phyloP scores from a whole-genome alignment of 2,797 vertebrate genomes.

The Eurystomus glaucurus region DNA sequence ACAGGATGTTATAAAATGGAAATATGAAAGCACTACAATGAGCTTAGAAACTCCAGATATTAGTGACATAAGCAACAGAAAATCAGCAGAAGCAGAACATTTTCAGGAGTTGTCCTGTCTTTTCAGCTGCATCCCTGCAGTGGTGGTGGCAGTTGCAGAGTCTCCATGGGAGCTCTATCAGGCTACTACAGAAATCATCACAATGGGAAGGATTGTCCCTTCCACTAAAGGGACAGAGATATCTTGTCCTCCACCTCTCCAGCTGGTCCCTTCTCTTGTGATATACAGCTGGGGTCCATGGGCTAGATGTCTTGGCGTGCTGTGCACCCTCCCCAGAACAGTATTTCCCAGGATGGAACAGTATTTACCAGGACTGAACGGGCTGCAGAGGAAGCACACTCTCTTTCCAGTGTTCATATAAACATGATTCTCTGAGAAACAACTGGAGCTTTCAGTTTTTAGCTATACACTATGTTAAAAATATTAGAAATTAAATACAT shows the following conservation, averaged over 20 bases:
- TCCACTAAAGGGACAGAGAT: not conserved
- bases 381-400: not conserved
- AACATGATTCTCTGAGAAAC: not conserved
- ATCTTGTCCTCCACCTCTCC: not conserved
- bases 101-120: not conserved
- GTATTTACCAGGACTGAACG: not conserved
- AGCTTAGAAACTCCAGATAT: not conserved
- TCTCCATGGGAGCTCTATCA: not conserved
- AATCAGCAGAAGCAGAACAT: not conserved
- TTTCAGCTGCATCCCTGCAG: not conserved
- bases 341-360: not conserved
- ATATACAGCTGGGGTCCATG: not conserved
- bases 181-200: not conserved
- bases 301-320: not conserved
- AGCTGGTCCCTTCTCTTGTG: not conserved
- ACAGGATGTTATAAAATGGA: not conserved
- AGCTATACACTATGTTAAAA: not conserved
- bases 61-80: not conserved
- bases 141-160: rapidly evolving
- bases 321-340: rapidly evolving
- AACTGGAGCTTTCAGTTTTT: not conserved
- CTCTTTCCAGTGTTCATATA: not conserved
- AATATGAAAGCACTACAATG: not conserved
- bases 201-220: not conserved
- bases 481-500: not conserved